These are phyloP conservation scores for Alca torda DNA, from an alignment of 2,797 vertebrate genomes.

Conservation along the genomic window DNA sequence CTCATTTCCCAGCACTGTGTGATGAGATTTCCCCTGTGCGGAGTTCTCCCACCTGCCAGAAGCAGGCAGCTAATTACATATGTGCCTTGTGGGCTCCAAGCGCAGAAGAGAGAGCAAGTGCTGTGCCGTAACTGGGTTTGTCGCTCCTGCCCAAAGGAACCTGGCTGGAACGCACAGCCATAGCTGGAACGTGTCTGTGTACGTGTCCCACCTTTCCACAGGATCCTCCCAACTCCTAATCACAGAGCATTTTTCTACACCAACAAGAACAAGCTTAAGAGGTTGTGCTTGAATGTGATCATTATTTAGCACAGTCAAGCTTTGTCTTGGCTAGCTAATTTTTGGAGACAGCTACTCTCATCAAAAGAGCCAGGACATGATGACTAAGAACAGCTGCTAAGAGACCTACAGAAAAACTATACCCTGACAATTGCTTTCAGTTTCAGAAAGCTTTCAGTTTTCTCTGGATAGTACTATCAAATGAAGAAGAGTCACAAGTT, in stretches of 20 bases:
- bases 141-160: not conserved
- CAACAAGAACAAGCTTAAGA: not conserved
- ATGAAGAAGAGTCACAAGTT: not conserved
- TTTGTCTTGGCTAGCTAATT: not conserved
- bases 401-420: not conserved
- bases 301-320: not conserved
- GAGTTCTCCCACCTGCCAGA: not conserved
- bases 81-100: not conserved
- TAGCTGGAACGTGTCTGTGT: fast-evolving
- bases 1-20: not conserved
- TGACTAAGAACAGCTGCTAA: not conserved
- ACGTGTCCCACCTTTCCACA: fast-evolving
- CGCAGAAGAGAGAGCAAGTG: not conserved
- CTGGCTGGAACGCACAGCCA: fast-evolving
- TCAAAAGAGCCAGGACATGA: not conserved
- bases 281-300: not conserved
- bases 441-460: not conserved
- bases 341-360: not conserved
- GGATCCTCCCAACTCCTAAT: not conserved
- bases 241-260: not conserved
- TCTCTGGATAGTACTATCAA: not conserved
- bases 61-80: not conserved
- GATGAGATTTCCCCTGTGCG: not conserved
- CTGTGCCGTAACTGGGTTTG: not conserved
- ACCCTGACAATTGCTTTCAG: not conserved